phyloP scores from a whole-genome alignment of 2,888 invertebrate species.

The Formica aserva region DNA sequence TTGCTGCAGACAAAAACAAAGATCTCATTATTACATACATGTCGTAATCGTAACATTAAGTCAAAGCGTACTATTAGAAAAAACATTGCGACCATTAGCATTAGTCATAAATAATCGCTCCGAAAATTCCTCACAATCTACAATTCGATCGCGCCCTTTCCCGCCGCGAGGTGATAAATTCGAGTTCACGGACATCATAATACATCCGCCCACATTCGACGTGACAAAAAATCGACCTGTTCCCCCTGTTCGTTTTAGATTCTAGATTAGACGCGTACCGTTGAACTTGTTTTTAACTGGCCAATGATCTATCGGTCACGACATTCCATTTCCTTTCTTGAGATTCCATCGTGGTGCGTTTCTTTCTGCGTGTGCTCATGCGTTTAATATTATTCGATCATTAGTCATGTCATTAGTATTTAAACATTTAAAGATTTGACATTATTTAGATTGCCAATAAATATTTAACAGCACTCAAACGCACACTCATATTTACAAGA shows the following conservation, averaged over 20 bases:
- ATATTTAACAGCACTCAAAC: not conserved
- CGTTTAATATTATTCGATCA: constrained; percentile 25
- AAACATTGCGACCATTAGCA: constrained; percentile 28
- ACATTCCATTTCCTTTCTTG: constrained; percentile 63
- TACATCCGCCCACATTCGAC: constrained; percentile 46
- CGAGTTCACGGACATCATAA: constrained; percentile 53
- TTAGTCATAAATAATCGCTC: constrained; percentile 40
- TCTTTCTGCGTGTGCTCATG: constrained; percentile 1
- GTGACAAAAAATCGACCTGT: constrained; percentile 55
- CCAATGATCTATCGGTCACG: constrained; percentile 65
- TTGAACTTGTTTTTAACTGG: constrained; percentile 54
- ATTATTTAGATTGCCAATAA: constrained; percentile 33
- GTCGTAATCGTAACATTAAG: constrained; percentile 12
- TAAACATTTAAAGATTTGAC: constrained; percentile 44
- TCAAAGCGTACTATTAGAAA: constrained; percentile 11
- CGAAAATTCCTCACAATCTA: constrained; percentile 45
- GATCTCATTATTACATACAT: not conserved
- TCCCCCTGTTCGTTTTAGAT: constrained; percentile 51
- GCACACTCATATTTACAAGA: constrained; percentile 8
- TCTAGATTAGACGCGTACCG: constrained; percentile 48
- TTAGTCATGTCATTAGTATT: constrained; percentile 33
- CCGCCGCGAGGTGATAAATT: constrained; percentile 47
- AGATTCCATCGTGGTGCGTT: constrained; percentile 60
- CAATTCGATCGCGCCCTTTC: constrained; percentile 42
- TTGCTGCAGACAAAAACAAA: constrained; percentile 26